A percentile compares a stretch with the other conserved stretches of the same genome.
These are phyloP conservation scores for Nasua narica DNA, from an alignment of 2,797 vertebrate genomes.

Conservation along the genomic window DNA sequence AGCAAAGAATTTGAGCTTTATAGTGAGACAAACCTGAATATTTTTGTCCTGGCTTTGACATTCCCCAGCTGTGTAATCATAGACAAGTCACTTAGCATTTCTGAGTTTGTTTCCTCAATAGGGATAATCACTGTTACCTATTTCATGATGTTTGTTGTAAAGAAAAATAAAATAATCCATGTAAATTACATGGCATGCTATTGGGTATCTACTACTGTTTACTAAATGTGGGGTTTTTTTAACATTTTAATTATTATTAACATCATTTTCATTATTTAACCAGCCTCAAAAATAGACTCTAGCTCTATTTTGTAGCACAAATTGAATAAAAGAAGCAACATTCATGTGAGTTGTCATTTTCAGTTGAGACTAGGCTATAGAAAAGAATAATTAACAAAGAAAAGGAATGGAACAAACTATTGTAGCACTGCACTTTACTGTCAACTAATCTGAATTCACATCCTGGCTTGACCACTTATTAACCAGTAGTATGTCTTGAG, in stretches of 20 bases:
- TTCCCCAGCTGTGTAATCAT: background rate
- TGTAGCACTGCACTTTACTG: background rate
- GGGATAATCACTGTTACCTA: background rate
- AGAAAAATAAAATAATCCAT: background rate
- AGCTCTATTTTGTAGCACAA: background rate
- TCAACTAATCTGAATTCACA: background rate
- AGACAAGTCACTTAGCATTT: constrained; percentile 24
- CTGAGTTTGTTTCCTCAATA: background rate
- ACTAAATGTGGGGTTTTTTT: background rate
- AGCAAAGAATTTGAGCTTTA: constrained; percentile 20
- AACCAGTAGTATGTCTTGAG: background rate
- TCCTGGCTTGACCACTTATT: background rate
- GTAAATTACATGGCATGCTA: background rate
- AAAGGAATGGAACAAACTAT: background rate
- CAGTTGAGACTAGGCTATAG: background rate
- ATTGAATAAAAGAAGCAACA: background rate
- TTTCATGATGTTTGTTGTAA: background rate
- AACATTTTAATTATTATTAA: background rate
- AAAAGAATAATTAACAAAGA: background rate
- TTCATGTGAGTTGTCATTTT: background rate
- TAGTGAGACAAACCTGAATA: background rate
- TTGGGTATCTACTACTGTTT: background rate
- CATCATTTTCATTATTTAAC: background rate
- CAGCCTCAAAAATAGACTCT: background rate
- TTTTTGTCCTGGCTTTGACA: constrained; percentile 3